Conservation (phyloP, 2,888 invertebrate species). For the Aphodius granarius region DNA sequence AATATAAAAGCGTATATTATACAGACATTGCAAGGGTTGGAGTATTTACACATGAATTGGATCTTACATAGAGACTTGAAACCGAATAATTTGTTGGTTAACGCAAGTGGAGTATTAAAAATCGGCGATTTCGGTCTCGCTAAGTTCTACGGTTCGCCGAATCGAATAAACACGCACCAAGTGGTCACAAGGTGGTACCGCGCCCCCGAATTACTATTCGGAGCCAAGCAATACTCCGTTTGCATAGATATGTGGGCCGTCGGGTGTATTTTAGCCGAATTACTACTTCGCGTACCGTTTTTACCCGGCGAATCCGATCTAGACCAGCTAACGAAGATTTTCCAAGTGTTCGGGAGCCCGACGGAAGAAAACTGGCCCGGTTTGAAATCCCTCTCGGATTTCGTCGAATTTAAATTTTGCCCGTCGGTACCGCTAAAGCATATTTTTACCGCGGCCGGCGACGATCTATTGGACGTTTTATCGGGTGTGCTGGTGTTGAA, state of each 20-base stretch:
- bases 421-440: slow-evolving; percentile 82
- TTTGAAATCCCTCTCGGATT: slow-evolving; percentile 81
- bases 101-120: slow-evolving; percentile 89
- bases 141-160: slow-evolving; percentile 96
- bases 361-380: slow-evolving; percentile 91
- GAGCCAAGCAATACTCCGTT: slow-evolving; percentile 91
- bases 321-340: slow-evolving; percentile 94
- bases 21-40: slow-evolving; percentile 92
- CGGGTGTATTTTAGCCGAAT: slow-evolving; percentile 96
- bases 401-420: slow-evolving; percentile 87
- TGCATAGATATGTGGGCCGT: slow-evolving; percentile 99
- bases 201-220: slow-evolving; percentile 92
- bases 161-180: slow-evolving; percentile 94
- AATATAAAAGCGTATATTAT: slow-evolving; percentile 96
- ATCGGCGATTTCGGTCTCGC: slow-evolving; percentile 99
- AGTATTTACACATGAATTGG: slow-evolving; percentile 95
- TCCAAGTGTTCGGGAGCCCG: slow-evolving; percentile 93
- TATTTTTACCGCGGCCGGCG: slow-evolving; percentile 94
- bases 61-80: slow-evolving; percentile 98
- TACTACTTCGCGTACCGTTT: slow-evolving; percentile 88
- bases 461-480: slow-evolving; percentile 85
- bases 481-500: slow-evolving; percentile 77
- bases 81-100: slow-evolving; percentile 96
- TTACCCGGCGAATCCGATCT: slow-evolving; percentile 96
- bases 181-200: slow-evolving; percentile 95